Evolutionary conservation across 2,888 invertebrate genomes (phyloP), one percentile per base, ranked within the genome.

Genomic region (Lottia scabra): DNA sequence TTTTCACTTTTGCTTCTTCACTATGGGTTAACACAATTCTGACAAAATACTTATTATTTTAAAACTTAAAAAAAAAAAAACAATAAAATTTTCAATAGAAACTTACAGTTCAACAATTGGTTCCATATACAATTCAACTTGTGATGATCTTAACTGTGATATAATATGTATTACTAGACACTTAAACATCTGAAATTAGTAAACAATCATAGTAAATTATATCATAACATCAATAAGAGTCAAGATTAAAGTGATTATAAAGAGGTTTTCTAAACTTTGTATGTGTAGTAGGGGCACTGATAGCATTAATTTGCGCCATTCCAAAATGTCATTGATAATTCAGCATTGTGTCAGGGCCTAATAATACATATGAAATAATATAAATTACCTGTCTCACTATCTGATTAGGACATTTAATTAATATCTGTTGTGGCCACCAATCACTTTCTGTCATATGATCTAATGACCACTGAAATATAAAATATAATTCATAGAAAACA

Each of bases 351-450:
- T n/a, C n/a, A n/a, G n/a, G n/a, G n/a, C n/a, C n/a, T n/a, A n/a
- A n/a, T n/a, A n/a, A n/a, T n/a, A n/a, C n/a, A n/a, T n/a, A n/a
- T n/a, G 38, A 38, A 38, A 38, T 38, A 38, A 38, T 1, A 1
- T 5, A 8, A 8, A 8, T 74, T 72, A 87, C 97, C 91, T 97
- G 97, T 80, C 97, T 92, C 74, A 97, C 97, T 94, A 97, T 96
- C 90, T 97, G 97, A 92, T 96, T 97, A 45, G 97, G 97, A 90
- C 98, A 98, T 90, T 96, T 96, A 88, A 98, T 94, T 87, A 98
- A 92, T 84, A 96, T 96, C 91, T 96, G 95, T 86, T 97, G 95
- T 5, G 97, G 96, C 97, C 97, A 98, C 95, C 96, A 96, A 65
- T 96, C 96, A 87, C 96, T 95, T 75, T 94, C 93, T 0, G 96